Percentiles rank a stretch among this genome's conserved stretches.
phyloP scores from a whole-genome alignment of 1,140 invertebrate species.

The Brachionus rubens region DNA sequence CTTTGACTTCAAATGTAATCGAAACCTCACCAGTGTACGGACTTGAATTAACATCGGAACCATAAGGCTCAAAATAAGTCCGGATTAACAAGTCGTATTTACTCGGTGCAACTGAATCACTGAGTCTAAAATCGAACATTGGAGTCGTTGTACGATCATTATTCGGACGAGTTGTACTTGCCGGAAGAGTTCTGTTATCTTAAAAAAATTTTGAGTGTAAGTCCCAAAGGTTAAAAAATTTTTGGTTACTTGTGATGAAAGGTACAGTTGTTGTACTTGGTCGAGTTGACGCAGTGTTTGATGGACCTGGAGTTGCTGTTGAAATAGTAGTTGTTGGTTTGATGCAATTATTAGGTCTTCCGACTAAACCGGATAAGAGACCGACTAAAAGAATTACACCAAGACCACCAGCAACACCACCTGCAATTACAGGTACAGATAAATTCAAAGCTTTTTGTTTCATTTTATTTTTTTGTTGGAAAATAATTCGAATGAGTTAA shows the following conservation, averaged over 20 bases:
- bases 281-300: too few relatives aligned
- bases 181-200: background rate
- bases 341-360: background rate
- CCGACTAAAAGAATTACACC: slow-evolving; percentile 26
- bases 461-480: background rate
- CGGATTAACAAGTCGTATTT: slow-evolving; percentile 27
- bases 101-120: background rate
- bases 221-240: background rate
- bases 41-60: background rate
- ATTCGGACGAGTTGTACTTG: background rate
- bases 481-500: background rate
- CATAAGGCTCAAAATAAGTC: slow-evolving; percentile 16
- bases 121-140: slow-evolving; percentile 24
- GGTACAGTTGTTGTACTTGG: background rate
- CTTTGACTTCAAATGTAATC: background rate
- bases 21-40: background rate
- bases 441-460: background rate
- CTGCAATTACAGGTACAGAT: background rate
- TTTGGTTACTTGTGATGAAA: background rate
- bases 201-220: too few relatives aligned
- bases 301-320: background rate
- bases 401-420: background rate
- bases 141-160: background rate
- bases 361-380: slow-evolving; percentile 4
- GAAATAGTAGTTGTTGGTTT: background rate